These are phyloP conservation scores for Sympetrum striolatum DNA, from an alignment of 2,888 invertebrate species.

Conservation along the genomic window DNA sequence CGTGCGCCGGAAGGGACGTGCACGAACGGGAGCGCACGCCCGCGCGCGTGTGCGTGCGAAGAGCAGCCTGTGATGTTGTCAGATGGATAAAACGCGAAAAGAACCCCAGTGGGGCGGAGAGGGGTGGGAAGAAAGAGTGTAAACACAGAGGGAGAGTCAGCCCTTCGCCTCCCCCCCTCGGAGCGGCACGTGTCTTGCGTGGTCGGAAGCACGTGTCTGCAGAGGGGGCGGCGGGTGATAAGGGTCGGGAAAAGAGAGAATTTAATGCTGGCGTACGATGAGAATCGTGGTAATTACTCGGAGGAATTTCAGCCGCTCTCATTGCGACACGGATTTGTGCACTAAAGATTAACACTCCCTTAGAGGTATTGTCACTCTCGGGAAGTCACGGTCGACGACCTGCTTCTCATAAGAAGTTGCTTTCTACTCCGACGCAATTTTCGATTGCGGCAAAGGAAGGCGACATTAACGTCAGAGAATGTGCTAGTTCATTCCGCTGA, in stretches of 20 bases:
- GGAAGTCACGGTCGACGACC: not conserved
- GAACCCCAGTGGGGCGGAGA: not conserved
- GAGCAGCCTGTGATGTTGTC: not conserved
- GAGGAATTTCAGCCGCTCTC: not conserved
- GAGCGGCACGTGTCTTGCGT: not conserved
- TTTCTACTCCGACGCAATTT: no score
- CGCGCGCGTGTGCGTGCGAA: not conserved
- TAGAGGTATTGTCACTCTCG: not conserved
- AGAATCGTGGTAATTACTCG: not conserved
- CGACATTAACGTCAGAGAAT: no score
- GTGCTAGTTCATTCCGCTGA: no score
- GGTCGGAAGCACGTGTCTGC: not conserved
- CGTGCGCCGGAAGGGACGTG: not conserved
- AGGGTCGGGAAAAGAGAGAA: not conserved
- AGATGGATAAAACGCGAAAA: not conserved
- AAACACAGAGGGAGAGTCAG: not conserved
- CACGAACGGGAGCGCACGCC: not conserved
- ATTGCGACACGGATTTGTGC: not conserved
- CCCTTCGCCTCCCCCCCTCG: not conserved
- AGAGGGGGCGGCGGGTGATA: not conserved
- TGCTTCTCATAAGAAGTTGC: not conserved
- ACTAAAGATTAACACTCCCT: not conserved
- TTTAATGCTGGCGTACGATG: not conserved
- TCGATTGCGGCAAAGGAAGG: no score
- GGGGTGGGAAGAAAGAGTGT: not conserved